phyloP scores from a whole-genome alignment of 1,140 invertebrate genomes.

The Andrena cerasifolii region DNA sequence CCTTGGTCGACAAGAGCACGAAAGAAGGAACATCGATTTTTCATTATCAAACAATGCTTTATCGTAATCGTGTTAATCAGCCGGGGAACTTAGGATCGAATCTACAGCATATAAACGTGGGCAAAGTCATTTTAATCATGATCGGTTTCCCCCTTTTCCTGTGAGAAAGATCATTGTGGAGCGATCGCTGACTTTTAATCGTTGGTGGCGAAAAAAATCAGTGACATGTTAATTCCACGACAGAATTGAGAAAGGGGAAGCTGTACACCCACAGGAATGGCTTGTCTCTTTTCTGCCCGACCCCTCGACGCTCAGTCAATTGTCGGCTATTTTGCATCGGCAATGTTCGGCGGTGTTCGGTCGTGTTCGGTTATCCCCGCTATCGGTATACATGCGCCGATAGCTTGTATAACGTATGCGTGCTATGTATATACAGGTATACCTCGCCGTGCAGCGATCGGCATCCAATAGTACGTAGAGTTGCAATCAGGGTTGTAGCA shows the following conservation, averaged over 20 bases:
- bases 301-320: conserved; percentile 72
- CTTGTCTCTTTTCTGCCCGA: conserved; percentile 66
- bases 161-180: background rate
- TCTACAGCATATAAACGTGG: background rate
- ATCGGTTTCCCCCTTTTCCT: background rate
- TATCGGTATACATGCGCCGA: conserved; percentile 48
- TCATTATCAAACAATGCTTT: background rate
- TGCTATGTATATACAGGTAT: conserved; percentile 8
- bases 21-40: background rate
- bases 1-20: background rate
- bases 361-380: conserved; percentile 54
- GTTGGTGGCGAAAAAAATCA: background rate
- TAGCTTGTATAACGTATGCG: conserved; percentile 41
- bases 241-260: conserved; percentile 79
- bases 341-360: conserved; percentile 63
- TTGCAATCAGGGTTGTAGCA: conserved; percentile 57
- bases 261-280: conserved; percentile 75
- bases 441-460: conserved; percentile 32
- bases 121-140: background rate
- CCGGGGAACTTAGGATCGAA: background rate
- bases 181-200: background rate
- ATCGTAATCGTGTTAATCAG: background rate
- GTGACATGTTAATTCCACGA: conserved; percentile 50
- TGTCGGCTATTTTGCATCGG: conserved; percentile 77
- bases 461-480: conserved; percentile 59